Conservation (phyloP, 2,888 invertebrate species). For the Operophtera brumata region DNA sequence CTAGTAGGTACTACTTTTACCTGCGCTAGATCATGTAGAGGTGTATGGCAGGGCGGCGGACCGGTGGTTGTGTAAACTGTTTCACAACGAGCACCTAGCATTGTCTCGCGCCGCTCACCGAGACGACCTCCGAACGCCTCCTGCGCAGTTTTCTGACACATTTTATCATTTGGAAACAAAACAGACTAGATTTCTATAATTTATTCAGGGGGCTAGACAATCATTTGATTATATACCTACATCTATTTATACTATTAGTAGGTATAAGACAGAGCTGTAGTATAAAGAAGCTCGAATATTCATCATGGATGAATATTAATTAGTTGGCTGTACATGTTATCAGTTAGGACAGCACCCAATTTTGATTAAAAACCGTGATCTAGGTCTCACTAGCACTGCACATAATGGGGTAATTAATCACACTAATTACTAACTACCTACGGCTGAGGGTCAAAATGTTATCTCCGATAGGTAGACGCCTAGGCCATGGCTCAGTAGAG, state of each 20-base stretch:
- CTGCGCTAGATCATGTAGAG: slow-evolving; percentile 43
- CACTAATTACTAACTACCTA: slow-evolving; percentile 31
- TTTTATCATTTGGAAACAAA: slow-evolving; percentile 41
- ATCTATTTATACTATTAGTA: neutral
- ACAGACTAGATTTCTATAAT: slow-evolving; percentile 7
- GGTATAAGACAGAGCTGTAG: neutral
- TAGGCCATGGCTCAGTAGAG: slow-evolving; percentile 6
- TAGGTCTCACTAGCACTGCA: slow-evolving; percentile 34
- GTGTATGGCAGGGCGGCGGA: slow-evolving; percentile 57
- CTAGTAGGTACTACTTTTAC: slow-evolving; percentile 38
- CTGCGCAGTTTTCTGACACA: slow-evolving; percentile 59
- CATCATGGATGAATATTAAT: slow-evolving; percentile 9
- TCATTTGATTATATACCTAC: neutral
- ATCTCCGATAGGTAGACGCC: slow-evolving; percentile 30
- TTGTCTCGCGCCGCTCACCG: slow-evolving; percentile 79
- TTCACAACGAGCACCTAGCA: slow-evolving; percentile 76
- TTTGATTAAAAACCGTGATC: slow-evolving; percentile 40
- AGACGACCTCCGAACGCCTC: slow-evolving; percentile 67
- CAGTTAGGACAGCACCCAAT: neutral
- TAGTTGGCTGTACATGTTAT: neutral
- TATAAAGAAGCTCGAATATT: neutral
- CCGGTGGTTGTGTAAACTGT: slow-evolving; percentile 69
- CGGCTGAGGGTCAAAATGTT: slow-evolving; percentile 42
- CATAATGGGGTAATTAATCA: slow-evolving; percentile 4
- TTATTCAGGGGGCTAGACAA: neutral